phyloP scores from a whole-genome alignment of 2,797 vertebrate species.

The Petrocephalus schoutedeni region DNA sequence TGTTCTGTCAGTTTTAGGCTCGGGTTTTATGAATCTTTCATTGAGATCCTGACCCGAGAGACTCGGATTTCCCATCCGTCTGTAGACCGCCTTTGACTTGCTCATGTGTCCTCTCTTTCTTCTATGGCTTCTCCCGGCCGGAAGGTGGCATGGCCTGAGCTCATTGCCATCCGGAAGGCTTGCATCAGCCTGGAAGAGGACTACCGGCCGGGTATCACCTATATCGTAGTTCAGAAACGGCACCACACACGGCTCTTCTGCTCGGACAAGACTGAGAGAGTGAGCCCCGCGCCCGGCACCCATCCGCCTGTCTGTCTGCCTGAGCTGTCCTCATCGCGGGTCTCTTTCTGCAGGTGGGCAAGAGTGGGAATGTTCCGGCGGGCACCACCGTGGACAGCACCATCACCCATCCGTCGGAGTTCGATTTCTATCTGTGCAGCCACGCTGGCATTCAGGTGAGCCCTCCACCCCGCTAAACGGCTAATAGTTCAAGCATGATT shows the following conservation, averaged over 20 bases:
- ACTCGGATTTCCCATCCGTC: not conserved
- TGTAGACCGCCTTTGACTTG: not conserved
- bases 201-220: conserved; percentile 94
- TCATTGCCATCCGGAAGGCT: conserved; percentile 96
- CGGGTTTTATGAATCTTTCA: not conserved
- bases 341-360: conserved; percentile 76
- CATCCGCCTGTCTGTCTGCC: not conserved
- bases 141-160: conserved; percentile 96
- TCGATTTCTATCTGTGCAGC: conserved; percentile 99
- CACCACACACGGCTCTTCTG: conserved; percentile 98
- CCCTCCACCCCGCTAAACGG: not conserved
- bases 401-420: conserved; percentile 97
- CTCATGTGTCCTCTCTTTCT: conserved; percentile 29
- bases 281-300: conserved; percentile 46
- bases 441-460: conserved; percentile 97
- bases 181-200: conserved; percentile 98
- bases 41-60: not conserved
- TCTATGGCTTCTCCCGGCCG: not conserved
- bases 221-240: conserved; percentile 97
- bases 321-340: not conserved
- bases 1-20: not conserved
- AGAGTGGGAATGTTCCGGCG: conserved; percentile 96
- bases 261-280: conserved; percentile 95
- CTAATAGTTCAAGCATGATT: not conserved
- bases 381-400: conserved; percentile 98